These are phyloP conservation scores for Catotricha subobsoleta DNA, from an alignment of 2,888 invertebrate species.

Conservation along the genomic window DNA sequence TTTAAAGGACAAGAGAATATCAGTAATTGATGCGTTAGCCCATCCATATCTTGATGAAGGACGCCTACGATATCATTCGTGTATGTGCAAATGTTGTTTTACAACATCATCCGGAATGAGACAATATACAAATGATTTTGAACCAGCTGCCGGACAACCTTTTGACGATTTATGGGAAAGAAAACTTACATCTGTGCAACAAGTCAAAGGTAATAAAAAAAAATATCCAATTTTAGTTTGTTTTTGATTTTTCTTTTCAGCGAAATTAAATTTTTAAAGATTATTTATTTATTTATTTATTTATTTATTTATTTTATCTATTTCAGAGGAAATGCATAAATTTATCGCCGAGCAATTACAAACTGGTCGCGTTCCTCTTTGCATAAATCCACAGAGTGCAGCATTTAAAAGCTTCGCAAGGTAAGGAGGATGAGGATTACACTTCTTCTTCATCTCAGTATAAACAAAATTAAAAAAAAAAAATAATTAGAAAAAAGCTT, in stretches of 20 bases:
- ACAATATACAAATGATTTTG: constrained; percentile 81
- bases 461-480: not conserved
- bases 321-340: constrained; percentile 95
- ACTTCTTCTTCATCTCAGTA: not conserved
- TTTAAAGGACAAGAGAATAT: constrained; percentile 73
- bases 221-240: not conserved
- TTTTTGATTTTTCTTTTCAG: too few relatives aligned
- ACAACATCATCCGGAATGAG: constrained; percentile 56
- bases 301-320: too few relatives aligned
- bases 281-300: too few relatives aligned
- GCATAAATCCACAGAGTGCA: constrained; percentile 99
- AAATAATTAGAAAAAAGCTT: constrained; percentile 1
- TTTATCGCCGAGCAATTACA: constrained; percentile 95
- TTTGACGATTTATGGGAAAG: constrained; percentile 97
- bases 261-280: too few relatives aligned
- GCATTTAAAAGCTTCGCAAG: constrained; percentile 99
- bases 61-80: constrained; percentile 94
- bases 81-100: constrained; percentile 99
- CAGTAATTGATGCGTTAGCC: constrained; percentile 84
- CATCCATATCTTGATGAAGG: constrained; percentile 98
- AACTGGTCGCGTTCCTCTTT: constrained; percentile 89
- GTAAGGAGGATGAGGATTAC: constrained; percentile 54
- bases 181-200: constrained; percentile 78
- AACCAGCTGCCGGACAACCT: constrained; percentile 73
- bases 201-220: constrained; percentile 67